Conservation (phyloP, 1,140 invertebrate species). For the Cotesia vestalis region DNA sequence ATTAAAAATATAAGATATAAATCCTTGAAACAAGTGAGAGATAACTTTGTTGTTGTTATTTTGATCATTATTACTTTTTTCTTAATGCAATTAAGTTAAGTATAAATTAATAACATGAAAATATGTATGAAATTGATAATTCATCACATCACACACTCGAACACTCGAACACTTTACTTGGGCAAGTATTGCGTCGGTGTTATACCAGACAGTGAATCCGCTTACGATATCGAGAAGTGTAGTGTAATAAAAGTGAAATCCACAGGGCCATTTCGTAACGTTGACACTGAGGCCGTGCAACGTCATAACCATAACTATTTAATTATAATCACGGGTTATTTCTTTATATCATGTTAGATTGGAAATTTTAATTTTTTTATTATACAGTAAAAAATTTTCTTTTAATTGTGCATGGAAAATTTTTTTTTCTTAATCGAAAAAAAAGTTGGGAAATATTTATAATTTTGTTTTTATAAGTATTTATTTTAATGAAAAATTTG, state of each 20-base stretch:
- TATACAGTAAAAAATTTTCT: no score
- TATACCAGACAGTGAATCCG: conserved; percentile 18
- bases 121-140: conserved; percentile 9
- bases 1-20: no score
- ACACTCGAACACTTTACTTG: no score
- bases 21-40: no score
- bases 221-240: conserved; percentile 41
- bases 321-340: background rate
- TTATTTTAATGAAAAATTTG: no score
- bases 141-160: background rate
- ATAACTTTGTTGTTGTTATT: no score
- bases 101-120: background rate
- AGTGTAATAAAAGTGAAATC: conserved; percentile 51
- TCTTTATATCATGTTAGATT: background rate
- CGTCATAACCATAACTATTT: background rate
- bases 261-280: conserved; percentile 31
- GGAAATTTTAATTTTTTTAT: no score
- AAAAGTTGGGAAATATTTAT: no score
- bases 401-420: no score
- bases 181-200: conserved; percentile 5
- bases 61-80: no score
- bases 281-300: conserved; percentile 22
- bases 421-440: no score
- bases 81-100: background rate
- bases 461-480: no score